Percentiles rank a stretch among this genome's conserved stretches.
phyloP scores from a whole-genome alignment of 2,888 invertebrate species.

The Agrypnus murinus region DNA sequence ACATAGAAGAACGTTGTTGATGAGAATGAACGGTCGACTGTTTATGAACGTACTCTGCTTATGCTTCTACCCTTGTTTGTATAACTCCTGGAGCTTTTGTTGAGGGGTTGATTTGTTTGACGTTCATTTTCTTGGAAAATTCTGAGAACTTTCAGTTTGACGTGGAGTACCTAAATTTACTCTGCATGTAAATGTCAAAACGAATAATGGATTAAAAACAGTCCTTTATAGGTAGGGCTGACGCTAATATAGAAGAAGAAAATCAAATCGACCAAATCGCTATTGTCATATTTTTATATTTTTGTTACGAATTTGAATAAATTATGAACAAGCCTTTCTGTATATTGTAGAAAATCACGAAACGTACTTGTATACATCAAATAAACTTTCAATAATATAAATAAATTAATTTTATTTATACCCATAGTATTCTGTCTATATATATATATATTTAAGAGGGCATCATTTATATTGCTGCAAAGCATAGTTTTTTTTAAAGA shows the following conservation, averaged over 20 bases:
- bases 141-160: conserved; percentile 5
- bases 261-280: too few species aligned
- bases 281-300: too few species aligned
- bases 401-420: conserved; percentile 7
- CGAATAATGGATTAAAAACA: conserved; percentile 11
- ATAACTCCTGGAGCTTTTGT: conserved; percentile 13
- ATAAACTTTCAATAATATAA: background rate
- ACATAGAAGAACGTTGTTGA: conserved; percentile 24
- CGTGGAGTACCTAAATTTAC: background rate
- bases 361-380: background rate
- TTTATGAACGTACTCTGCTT: conserved; percentile 21
- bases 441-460: background rate
- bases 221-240: too few species aligned
- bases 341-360: background rate
- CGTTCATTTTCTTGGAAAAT: conserved; percentile 28
- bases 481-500: conserved; percentile 14
- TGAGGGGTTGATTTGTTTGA: conserved; percentile 28
- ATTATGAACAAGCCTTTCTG: background rate
- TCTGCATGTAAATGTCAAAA: conserved; percentile 1
- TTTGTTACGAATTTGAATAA: background rate
- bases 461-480: conserved; percentile 6
- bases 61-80: background rate
- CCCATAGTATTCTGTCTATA: background rate
- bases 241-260: too few species aligned
- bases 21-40: conserved; percentile 28